Percentiles rank a stretch among this genome's conserved stretches.
phyloP scores from a whole-genome alignment of 1,140 invertebrate genomes.

The Drosophila melanica region DNA sequence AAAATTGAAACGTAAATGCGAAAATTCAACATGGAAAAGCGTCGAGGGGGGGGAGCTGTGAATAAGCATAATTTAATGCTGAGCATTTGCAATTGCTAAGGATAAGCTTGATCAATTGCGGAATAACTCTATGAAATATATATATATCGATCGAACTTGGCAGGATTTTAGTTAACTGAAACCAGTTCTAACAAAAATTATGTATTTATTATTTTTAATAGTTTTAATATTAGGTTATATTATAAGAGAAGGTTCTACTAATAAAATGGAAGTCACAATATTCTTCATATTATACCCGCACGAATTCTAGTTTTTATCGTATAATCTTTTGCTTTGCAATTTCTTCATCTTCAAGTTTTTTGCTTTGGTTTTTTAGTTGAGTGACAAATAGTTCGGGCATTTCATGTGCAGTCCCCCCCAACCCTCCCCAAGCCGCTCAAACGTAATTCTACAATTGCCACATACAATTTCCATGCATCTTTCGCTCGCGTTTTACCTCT shows the following conservation, averaged over 20 bases:
- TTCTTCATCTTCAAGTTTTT: conserved; percentile 11
- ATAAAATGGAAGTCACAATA: too few relatives aligned
- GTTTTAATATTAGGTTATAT: too few relatives aligned
- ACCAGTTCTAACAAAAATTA: too few relatives aligned
- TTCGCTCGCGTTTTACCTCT: neutral
- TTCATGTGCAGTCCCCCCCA: neutral
- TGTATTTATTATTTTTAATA: too few relatives aligned
- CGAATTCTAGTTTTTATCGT: neutral
- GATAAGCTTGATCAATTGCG: conserved; percentile 6
- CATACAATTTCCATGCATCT: conserved; percentile 7
- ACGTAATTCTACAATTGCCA: neutral
- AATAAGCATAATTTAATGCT: neutral
- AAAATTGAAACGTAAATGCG: conserved; percentile 12
- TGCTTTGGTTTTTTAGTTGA: neutral
- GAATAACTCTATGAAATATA: neutral
- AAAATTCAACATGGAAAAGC: neutral
- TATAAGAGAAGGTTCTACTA: too few relatives aligned
- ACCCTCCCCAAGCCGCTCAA: neutral
- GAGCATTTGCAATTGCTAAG: neutral
- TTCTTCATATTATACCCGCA: neutral
- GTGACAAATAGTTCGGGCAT: conserved; percentile 45
- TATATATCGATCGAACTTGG: neutral
- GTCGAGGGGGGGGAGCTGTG: neutral
- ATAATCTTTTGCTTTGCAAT: conserved; percentile 9
- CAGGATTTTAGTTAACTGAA: too few relatives aligned